phyloP scores from a whole-genome alignment of 2,113 vertebrate genomes.

The Rhea americana region DNA sequence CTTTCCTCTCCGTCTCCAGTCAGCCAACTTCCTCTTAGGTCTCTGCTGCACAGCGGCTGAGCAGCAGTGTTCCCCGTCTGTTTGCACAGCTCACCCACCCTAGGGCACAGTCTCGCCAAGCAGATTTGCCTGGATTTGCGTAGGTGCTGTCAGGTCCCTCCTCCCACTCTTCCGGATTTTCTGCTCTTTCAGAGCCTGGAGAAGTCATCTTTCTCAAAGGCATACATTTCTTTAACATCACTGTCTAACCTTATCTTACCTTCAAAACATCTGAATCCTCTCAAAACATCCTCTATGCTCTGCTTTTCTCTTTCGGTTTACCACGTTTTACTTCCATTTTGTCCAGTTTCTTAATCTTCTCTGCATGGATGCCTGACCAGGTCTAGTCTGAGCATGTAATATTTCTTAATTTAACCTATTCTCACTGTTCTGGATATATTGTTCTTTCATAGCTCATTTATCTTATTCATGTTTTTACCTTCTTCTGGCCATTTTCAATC shows the following conservation, averaged over 20 bases:
- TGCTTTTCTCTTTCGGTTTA: not conserved
- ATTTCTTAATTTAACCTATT: not conserved
- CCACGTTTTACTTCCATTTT: not conserved
- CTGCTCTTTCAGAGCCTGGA: not conserved
- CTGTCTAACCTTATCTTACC: not conserved
- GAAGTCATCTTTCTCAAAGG: not conserved
- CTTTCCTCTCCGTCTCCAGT: not conserved
- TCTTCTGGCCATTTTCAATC: not conserved
- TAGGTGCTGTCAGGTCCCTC: not conserved
- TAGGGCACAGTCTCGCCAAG: not conserved
- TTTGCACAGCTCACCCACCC: not conserved
- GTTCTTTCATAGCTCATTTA: not conserved
- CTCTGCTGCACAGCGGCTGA: not conserved
- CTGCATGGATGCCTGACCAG: not conserved
- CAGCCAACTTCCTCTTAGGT: not conserved
- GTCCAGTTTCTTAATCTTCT: not conserved
- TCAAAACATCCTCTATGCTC: not conserved
- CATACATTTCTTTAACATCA: not conserved
- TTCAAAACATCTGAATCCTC: not conserved
- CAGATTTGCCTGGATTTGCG: not conserved
- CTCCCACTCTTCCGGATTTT: not conserved
- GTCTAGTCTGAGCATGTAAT: not conserved
- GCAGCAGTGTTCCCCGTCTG: not conserved
- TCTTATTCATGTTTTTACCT: not conserved
- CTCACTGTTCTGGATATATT: not conserved